A percentile compares a stretch with the other conserved stretches of the same genome.
These are phyloP conservation scores for Yponomeuta malinellus DNA, from an alignment of 2,888 invertebrate genomes.

Conservation along the genomic window DNA sequence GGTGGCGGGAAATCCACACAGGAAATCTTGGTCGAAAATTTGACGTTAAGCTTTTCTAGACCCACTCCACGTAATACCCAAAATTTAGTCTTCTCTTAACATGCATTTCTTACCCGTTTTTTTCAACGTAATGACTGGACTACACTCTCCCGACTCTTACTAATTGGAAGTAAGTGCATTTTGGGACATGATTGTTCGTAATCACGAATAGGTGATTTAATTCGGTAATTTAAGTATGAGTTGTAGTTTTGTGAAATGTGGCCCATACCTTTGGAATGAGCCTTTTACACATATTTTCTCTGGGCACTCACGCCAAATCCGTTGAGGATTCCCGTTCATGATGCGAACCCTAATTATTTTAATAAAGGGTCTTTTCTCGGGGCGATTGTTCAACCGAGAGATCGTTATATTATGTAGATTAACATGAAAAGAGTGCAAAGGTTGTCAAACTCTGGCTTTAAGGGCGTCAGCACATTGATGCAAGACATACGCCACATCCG, in stretches of 20 bases:
- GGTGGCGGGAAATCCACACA: too few relatives aligned
- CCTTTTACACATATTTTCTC: neutral
- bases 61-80: too few relatives aligned
- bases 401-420: conserved; percentile 2
- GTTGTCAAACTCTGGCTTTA: conserved; percentile 50
- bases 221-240: too few relatives aligned
- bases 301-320: neutral
- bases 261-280: neutral
- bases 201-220: too few relatives aligned
- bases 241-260: neutral
- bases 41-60: too few relatives aligned
- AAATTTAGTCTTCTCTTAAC: too few relatives aligned
- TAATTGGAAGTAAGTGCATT: too few relatives aligned
- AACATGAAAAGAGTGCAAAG: conserved; percentile 26
- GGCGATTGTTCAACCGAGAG: neutral
- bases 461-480: conserved; percentile 19
- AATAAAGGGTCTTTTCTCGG: neutral
- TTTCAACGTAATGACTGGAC: too few relatives aligned
- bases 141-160: too few relatives aligned
- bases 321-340: neutral
- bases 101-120: too few relatives aligned
- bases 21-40: too few relatives aligned
- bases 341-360: neutral
- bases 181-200: too few relatives aligned
- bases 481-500: neutral